Percentiles rank a stretch among this genome's conserved stretches.
These are phyloP conservation scores for Numenius phaeopus DNA, from an alignment of 2,797 vertebrate species.

Conservation along the genomic window DNA sequence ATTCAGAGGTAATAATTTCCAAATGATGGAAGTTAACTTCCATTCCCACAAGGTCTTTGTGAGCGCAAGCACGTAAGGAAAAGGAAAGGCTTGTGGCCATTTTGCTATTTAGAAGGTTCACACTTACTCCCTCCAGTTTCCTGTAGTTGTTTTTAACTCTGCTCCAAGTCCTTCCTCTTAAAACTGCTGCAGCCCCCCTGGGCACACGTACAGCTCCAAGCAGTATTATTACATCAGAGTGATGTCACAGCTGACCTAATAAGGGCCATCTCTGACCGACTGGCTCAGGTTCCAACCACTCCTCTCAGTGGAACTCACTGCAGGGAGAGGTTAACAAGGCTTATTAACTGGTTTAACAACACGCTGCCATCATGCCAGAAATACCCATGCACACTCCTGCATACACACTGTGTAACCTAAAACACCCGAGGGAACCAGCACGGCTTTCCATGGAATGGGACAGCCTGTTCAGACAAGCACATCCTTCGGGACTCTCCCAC, in stretches of 20 bases:
- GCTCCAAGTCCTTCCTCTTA: background rate
- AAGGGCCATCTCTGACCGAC: background rate
- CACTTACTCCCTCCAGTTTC: background rate
- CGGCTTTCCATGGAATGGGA: fast-evolving
- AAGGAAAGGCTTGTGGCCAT: background rate
- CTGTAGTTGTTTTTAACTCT: background rate
- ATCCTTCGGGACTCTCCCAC: fast-evolving
- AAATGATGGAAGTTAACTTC: background rate
- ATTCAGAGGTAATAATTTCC: background rate
- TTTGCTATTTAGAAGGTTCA: background rate
- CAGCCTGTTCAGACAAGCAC: background rate
- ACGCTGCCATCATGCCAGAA: background rate
- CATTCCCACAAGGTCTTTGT: background rate
- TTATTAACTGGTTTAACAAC: background rate
- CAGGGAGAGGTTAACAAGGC: background rate
- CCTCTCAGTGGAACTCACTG: background rate
- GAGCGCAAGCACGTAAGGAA: background rate
- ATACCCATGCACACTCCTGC: background rate
- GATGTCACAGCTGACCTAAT: background rate
- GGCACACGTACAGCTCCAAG: fast-evolving
- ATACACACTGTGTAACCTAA: background rate
- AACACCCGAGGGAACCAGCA: fast-evolving
- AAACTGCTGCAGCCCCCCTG: background rate
- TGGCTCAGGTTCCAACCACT: background rate
- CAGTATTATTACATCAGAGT: background rate